phyloP scores from a whole-genome alignment of 2,888 invertebrate genomes.

The Acleris laterana region DNA sequence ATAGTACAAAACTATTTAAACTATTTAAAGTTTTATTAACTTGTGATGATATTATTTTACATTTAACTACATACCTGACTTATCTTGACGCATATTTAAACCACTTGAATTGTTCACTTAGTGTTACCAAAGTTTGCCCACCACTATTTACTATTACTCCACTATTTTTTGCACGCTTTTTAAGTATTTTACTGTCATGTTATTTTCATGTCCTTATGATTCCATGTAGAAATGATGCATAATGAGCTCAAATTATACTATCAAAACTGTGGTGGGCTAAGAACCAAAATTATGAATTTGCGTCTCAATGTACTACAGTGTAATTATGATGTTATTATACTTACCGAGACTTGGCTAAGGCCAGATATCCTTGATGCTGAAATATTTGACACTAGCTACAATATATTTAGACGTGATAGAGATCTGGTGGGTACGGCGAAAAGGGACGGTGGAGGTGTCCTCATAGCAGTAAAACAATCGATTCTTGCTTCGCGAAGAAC shows the following conservation, averaged over 20 bases:
- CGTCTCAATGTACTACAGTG: slow-evolving; percentile 22
- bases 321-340: slow-evolving; percentile 29
- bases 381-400: slow-evolving; percentile 26
- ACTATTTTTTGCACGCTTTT: no score
- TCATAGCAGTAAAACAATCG: not conserved
- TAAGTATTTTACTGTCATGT: no score
- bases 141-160: no score
- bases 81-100: no score
- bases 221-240: no score
- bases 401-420: slow-evolving; percentile 30
- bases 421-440: slow-evolving; percentile 16
- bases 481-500: not conserved
- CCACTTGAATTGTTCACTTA: no score
- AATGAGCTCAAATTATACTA: slow-evolving; percentile 24
- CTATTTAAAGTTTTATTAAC: no score
- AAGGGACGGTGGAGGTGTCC: slow-evolving; percentile 31
- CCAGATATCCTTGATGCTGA: slow-evolving; percentile 21
- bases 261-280: slow-evolving; percentile 33
- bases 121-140: no score
- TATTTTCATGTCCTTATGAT: no score
- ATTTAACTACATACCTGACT: no score
- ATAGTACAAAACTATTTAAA: no score
- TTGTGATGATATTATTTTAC: no score
- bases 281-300: slow-evolving; percentile 27
- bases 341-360: slow-evolving; percentile 36